Percentiles rank a stretch among this genome's conserved stretches.
These are phyloP conservation scores for Bellardia bayeri DNA, from an alignment of 2,888 invertebrate species.

Conservation along the genomic window DNA sequence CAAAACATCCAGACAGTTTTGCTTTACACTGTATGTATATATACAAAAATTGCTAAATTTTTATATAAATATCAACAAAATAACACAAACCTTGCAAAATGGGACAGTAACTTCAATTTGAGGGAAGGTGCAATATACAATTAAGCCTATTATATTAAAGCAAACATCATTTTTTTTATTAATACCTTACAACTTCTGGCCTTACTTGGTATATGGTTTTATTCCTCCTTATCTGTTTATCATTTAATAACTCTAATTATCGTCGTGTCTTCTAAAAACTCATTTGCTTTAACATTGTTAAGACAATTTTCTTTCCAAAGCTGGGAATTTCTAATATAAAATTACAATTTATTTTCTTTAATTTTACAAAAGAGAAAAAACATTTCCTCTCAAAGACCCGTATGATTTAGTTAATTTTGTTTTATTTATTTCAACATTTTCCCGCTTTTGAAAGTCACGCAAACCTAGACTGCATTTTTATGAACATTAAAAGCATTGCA, in stretches of 20 bases:
- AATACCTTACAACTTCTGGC: too few relatives aligned
- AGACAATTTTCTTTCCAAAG: conserved; percentile 1
- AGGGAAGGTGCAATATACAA: too few relatives aligned
- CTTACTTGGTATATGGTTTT: too few relatives aligned
- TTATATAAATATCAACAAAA: too few relatives aligned
- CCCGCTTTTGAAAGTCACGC: conserved; percentile 48
- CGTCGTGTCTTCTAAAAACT: neutral
- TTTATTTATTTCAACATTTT: conserved; percentile 50
- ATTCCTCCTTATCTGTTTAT: too few relatives aligned
- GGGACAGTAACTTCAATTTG: too few relatives aligned
- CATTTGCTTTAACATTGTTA: neutral
- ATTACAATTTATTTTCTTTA: conserved; percentile 13
- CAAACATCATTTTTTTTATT: too few relatives aligned
- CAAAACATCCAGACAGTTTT: too few relatives aligned
- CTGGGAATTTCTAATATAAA: conserved; percentile 28
- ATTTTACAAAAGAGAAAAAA: neutral
- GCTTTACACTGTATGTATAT: neutral
- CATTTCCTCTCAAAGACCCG: conserved; percentile 50
- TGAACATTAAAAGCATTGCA: too few relatives aligned
- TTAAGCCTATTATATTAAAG: too few relatives aligned
- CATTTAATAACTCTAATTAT: neutral
- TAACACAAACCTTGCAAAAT: too few relatives aligned
- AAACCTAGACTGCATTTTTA: conserved; percentile 36
- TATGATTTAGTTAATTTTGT: conserved; percentile 51
- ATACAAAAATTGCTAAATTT: neutral